These are phyloP conservation scores for Aegithalos caudatus DNA, from an alignment of 2,113 vertebrate genomes.

Conservation along the genomic window DNA sequence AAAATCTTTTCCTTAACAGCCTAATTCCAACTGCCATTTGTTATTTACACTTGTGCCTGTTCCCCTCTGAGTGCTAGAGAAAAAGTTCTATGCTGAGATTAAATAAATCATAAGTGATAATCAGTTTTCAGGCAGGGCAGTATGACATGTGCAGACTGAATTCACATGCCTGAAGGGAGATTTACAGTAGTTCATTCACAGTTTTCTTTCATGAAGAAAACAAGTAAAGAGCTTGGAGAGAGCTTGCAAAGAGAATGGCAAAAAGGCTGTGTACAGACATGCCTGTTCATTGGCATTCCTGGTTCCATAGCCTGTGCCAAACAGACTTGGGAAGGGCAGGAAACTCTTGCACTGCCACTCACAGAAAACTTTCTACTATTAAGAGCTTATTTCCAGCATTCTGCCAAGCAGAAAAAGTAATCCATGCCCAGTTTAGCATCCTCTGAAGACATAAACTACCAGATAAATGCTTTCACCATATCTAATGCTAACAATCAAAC, in stretches of 20 bases:
- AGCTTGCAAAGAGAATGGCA: neutral
- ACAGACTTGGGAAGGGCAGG: neutral
- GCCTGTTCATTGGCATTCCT: neutral
- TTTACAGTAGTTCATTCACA: neutral
- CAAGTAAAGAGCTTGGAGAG: neutral
- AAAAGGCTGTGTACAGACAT: neutral
- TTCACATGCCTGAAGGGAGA: neutral
- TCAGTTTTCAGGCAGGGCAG: neutral
- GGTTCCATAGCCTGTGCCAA: neutral
- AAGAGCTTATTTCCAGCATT: neutral
- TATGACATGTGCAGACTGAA: neutral
- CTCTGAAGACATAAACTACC: neutral
- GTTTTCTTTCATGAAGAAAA: neutral
- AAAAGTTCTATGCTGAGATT: neutral
- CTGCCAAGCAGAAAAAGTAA: neutral
- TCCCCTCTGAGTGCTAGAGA: neutral
- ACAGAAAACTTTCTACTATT: neutral
- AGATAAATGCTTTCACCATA: neutral
- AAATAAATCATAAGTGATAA: neutral
- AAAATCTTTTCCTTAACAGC: neutral
- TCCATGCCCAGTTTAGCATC: neutral
- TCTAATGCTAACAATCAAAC: neutral
- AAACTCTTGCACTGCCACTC: neutral
- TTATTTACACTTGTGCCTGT: constrained; percentile 8
- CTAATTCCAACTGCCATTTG: constrained; percentile 12